phyloP scores from a whole-genome alignment of 2,888 invertebrate species.

The Lydus trimaculatus region DNA sequence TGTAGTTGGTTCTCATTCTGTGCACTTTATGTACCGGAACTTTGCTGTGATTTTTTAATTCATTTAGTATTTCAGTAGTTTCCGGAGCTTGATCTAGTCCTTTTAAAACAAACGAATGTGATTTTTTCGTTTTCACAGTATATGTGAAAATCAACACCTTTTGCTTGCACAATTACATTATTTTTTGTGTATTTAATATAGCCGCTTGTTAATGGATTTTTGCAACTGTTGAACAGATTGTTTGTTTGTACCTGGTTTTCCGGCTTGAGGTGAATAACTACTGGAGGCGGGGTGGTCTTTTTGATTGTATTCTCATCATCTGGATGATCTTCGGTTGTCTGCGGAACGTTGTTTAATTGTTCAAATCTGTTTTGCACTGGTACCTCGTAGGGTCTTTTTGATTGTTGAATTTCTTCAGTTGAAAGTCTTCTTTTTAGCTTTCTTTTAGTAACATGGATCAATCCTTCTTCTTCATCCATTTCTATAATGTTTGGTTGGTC shows the following conservation, averaged over 20 bases:
- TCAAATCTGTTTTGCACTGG: background rate
- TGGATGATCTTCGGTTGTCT: too few species aligned
- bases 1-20: background rate
- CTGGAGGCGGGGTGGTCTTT: background rate
- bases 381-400: background rate
- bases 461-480: background rate
- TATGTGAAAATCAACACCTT: conserved; percentile 3
- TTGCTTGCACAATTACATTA: background rate
- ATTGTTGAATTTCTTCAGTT: background rate
- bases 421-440: background rate
- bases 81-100: background rate
- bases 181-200: background rate
- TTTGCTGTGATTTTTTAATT: background rate
- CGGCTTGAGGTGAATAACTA: background rate
- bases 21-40: background rate
- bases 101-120: conserved; percentile 4
- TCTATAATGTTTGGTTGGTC: too few species aligned
- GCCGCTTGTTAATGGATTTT: background rate
- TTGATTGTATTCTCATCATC: background rate
- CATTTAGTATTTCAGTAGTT: background rate
- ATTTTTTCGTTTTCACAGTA: background rate
- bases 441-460: background rate
- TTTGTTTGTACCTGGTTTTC: background rate
- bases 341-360: background rate
- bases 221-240: background rate